Evolutionary conservation across 2,113 vertebrate genomes (phyloP), one percentile per base, ranked within the genome.

Genomic region (Dinomys branickii): DNA sequence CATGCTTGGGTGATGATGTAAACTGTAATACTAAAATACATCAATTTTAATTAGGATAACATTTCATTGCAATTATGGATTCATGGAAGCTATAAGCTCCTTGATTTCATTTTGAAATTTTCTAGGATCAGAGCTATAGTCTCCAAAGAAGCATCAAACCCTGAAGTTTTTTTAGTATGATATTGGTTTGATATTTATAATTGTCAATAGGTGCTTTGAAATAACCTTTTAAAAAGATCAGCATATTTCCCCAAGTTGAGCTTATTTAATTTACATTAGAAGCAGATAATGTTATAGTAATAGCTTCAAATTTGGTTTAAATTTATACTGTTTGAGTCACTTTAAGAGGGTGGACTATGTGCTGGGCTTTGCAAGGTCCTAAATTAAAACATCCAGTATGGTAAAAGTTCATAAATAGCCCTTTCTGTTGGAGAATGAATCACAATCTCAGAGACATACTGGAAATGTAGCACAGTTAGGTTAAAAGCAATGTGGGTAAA

Each of bases 141-240:
- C 47, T 93, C 13, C 20, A 44, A 59, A 83, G 85, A 90, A 78
- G 2, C 5, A 54, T 35, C 10, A 69, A 85, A 38, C 9, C 10
- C 17, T 8, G 7, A 93, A 67, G 7, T 38, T 73, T 86, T 12
- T 71, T 7, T 16, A 33, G 24, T 59, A 38, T 12, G 88, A 14
- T 22, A 11, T 33, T 85, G 11, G 19, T 71, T 52, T 94, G 56
- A 52, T 73, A 77, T 83, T 38, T 87, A 9, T 47, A 84, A 84
- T 61, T 91, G 8, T 71, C 8, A 35, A 33, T 54, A 67, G 59
- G 20, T 38, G 47, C 19, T 94, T 73, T 30, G 19, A 85, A 85
- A 92, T 92, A 95, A 90, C n/a, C 33, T 88, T 91, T 90, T 47
- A 28, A 85, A 97, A 95, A 67, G 20, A 86, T 6, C 71, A 84